Base-by-base conservation (phyloP, 1,140 invertebrate genomes). In the Armadillidium nasatum region DNA sequence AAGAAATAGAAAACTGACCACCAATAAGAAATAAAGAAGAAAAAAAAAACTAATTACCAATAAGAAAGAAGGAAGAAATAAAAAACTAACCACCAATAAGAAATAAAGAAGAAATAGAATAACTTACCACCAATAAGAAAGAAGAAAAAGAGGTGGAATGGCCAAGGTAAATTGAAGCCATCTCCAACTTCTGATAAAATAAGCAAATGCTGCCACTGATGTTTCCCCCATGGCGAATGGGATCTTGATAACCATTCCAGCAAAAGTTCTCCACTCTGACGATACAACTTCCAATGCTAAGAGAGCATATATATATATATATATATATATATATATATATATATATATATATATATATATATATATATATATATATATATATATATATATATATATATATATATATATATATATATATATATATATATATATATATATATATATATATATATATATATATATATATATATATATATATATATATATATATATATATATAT, bases 41-140 rank as follows among this genome's bases (percentile, higher is more conserved):
- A n/a, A n/a, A n/a, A n/a, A n/a, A n/a, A n/a, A n/a, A n/a, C n/a
- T n/a, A n/a, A n/a, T n/a, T n/a, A n/a, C n/a, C n/a, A n/a, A n/a
- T n/a, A n/a, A n/a, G n/a, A n/a, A n/a, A n/a, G n/a, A n/a, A n/a
- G n/a, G n/a, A n/a, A n/a, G n/a, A n/a, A n/a, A n/a, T n/a, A n/a
- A n/a, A n/a, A n/a, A n/a, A n/a, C n/a, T n/a, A n/a, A n/a, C n/a
- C n/a, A n/a, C n/a, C n/a, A n/a, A n/a, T n/a, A n/a, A n/a, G n/a
- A n/a, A n/a, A n/a, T n/a, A 33, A 33, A 33, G 33, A 33, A 33
- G 33, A 33, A 33, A 33, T 33, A 33, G 33, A 33, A 33, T 3
- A 21, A 13, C 71, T 60, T n/a, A 74, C 72, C 72, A 74, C 21
- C 66, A 54, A 54, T 23, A 60, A 10, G 46, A 66, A 15, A 74